Evolutionary conservation across 2,113 vertebrate genomes (phyloP).

Genomic region (Melanotaenia duboulayi): DNA sequence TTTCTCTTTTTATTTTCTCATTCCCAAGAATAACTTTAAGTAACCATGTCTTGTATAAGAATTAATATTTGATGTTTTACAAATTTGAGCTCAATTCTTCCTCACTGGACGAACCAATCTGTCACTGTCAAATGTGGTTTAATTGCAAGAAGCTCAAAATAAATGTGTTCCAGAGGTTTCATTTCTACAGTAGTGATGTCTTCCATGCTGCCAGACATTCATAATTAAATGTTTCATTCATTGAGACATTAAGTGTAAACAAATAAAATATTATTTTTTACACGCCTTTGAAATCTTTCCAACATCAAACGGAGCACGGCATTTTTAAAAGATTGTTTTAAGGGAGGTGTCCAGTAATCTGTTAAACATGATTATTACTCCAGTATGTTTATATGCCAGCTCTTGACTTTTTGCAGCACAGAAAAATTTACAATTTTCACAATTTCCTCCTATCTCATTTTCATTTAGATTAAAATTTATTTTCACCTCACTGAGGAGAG

Average conservation of each 20-base stretch:
- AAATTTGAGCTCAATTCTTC: conserved; percentile 12
- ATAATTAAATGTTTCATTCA: conserved; percentile 17
- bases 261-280: conserved; percentile 3
- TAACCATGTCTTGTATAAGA: conserved; percentile 17
- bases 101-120: conserved; percentile 3
- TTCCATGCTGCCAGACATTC: conserved; percentile 20
- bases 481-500: conserved; percentile 13
- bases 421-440: conserved; percentile 19
- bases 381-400: conserved; percentile 24
- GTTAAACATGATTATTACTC: conserved; percentile 21
- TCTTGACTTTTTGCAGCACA: conserved; percentile 29
- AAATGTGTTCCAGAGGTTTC: conserved; percentile 1
- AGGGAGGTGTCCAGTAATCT: neutral
- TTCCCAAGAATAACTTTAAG: neutral
- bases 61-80: neutral
- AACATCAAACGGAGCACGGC: conserved; percentile 11
- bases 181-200: neutral
- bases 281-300: neutral
- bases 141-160: neutral
- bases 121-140: neutral
- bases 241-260: conserved; percentile 31
- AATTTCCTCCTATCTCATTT: conserved; percentile 18
- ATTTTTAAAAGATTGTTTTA: neutral
- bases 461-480: neutral
- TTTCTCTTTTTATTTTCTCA: neutral